These are phyloP conservation scores for Hypanus sabinus DNA, from an alignment of 2,113 vertebrate species.

Conservation along the genomic window DNA sequence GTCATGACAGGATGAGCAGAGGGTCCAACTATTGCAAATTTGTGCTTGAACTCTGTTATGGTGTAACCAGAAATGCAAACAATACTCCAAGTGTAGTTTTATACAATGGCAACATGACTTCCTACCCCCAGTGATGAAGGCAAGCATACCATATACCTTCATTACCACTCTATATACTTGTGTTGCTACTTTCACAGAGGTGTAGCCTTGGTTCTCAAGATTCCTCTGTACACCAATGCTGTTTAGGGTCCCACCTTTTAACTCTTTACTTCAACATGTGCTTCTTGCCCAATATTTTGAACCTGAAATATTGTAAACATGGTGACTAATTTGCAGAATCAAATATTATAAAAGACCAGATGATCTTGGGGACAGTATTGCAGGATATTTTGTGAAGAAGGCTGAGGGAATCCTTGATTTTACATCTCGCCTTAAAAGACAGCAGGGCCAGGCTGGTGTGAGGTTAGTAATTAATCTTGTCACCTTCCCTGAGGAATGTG, in stretches of 20 bases:
- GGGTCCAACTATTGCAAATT: neutral
- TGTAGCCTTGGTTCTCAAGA: too few relatives aligned
- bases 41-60: neutral
- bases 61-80: too few relatives aligned
- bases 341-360: neutral
- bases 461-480: neutral
- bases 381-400: neutral
- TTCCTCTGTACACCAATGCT: too few relatives aligned
- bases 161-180: too few relatives aligned
- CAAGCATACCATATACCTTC: too few relatives aligned
- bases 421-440: neutral
- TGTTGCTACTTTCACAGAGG: too few relatives aligned
- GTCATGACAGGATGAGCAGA: neutral
- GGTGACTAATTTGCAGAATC: neutral
- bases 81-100: neutral
- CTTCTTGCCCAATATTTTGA: neutral
- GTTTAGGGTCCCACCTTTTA: too few relatives aligned
- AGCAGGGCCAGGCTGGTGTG: neutral
- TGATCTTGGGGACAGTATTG: neutral
- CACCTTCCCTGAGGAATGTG: neutral
- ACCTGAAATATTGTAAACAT: neutral
- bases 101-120: neutral
- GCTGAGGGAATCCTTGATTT: neutral
- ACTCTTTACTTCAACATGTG: too few relatives aligned
- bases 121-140: too few relatives aligned